Evolutionary conservation across 1,140 invertebrate genomes (phyloP), one percentile per base, ranked within the genome.

Genomic region (Drosophila hydei): DNA sequence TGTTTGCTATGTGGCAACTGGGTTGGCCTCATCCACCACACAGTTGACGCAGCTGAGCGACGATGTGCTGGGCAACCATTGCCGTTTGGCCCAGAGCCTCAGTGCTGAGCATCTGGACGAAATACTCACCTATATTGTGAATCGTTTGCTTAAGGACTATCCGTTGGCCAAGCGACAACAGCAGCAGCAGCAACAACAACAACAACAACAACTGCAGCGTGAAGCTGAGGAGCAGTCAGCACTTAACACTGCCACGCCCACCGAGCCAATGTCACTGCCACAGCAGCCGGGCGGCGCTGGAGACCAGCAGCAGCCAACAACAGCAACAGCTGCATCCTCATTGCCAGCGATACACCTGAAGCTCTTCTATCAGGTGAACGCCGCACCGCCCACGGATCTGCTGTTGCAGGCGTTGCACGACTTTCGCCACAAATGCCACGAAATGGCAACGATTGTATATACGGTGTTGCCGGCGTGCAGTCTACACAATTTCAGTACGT

Each of bases 1-100:
- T 78, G 95, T 97, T 19, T 97, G 96, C 89, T 95, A 96, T 83
- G 94, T 96, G 40, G 95, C 95, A 42, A 95, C 94, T 72, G 94
- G 94, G 25, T 93, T 94, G 18, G 95, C 94, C 25, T 94, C 94
- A 45, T 95, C 94, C 7, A 94, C 93, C 72, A 93, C 94, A 43
- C 94, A 94, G 69, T 83, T 95, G 64, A 93, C 93, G 45, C 93
- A 93, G 81, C 90, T 93, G 11, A 92, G 87, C 72, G 93, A 93
- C 45, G 94, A 94, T 69, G 92, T 94, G 30, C 92, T 93, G 52
- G 77, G 92, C 21, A 92, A 93, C 50, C 94, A 94, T 70, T 92
- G 92, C 61, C 73, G 90, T 33, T 81, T 92, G 40, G 92, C 92
- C 11, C 79, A 92, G 14, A 91, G 93, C 36, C 92, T 96, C 71